phyloP scores from a whole-genome alignment of 2,888 invertebrate species.

The Flabesymbios commensalis region DNA sequence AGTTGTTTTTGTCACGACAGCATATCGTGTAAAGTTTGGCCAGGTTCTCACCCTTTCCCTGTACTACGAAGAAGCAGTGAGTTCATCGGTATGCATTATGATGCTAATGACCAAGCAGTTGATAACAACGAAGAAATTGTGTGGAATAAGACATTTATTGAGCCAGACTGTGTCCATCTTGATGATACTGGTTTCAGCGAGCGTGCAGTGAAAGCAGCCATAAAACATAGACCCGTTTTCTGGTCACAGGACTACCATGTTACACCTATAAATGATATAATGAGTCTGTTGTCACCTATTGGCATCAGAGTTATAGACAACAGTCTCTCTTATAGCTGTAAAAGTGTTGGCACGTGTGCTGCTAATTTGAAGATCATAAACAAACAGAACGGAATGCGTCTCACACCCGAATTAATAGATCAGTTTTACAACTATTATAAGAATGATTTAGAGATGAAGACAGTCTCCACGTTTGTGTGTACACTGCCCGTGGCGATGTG shows the following conservation, averaged over 20 bases:
- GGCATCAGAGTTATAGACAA: constrained; percentile 37
- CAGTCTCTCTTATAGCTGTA: constrained; percentile 36
- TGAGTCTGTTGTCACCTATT: constrained; percentile 32
- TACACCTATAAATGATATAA: constrained; percentile 38
- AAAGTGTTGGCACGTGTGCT: constrained; percentile 33
- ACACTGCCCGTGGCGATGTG: constrained; percentile 38
- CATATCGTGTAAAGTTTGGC: constrained; percentile 32
- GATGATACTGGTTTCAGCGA: constrained; percentile 35
- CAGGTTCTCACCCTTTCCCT: constrained; percentile 27
- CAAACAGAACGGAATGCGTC: constrained; percentile 35
- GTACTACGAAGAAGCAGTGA: constrained; percentile 27
- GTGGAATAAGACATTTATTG: constrained; percentile 18
- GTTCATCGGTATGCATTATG: constrained; percentile 34
- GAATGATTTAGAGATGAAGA: constrained; percentile 28
- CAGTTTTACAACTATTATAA: constrained; percentile 34
- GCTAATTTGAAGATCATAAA: constrained; percentile 32
- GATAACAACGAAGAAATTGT: constrained; percentile 13
- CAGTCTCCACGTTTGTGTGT: constrained; percentile 34
- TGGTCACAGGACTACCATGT: constrained; percentile 40
- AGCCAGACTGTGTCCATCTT: constrained; percentile 33
- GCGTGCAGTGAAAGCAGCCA: constrained; percentile 24
- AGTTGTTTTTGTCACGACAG: constrained; percentile 36
- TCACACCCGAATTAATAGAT: constrained; percentile 27
- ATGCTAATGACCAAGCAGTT: constrained; percentile 33
- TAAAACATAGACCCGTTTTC: constrained; percentile 29